Base-by-base conservation (phyloP, 2,797 vertebrate genomes). In the Enteromius mattozi region DNA sequence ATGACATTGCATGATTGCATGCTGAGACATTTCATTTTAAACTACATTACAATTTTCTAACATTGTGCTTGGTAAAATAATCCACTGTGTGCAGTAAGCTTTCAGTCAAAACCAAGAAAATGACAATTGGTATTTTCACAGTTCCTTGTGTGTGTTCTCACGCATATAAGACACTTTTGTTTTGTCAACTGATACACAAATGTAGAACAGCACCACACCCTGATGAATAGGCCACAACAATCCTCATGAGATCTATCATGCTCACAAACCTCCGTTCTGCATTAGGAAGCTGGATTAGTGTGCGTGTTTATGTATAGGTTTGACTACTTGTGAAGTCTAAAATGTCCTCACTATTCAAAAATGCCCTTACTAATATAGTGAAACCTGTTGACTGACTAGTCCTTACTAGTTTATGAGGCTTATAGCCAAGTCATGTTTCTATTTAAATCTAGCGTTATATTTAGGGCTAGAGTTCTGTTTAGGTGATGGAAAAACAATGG, bases 61-160 rank as follows among this genome's bases (percentile, higher is more conserved):
- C 19, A 4, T 13, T 77, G 8, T 9, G 35, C 6, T 59, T 68
- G 7, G 24, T 84, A 54, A 69, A 51, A 56, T 65, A 65, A 76
- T 76, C 16, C 42, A 47, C 21, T 1, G 33, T 9, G 8, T 66
- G 16, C 42, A 51, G 6, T 59, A 40, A 24, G 14, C 45, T 14
- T 83, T 16, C 16, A 68, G 56, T 68, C 47, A 70, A 59, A 61
- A 45, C 6, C 51, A 24, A 37, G 16, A 49, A 63, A 49, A 79
- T 63, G 8, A 19, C 30, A 40, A 84, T 4, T 61, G 76, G 68
- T 63, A 65, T 84, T 79, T 72, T 40, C 51, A 47, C 56, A 65
- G 54, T 79, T 84, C 54, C 77, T 79, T 70, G 40, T 72, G 51
- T 78, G 76, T 84, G 83, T 84, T 84, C 83, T 72, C 83, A 84